Evolutionary conservation across 1,140 invertebrate genomes (phyloP), one percentile per base, ranked within the genome.

Genomic region (Saxidomus purpurata): DNA sequence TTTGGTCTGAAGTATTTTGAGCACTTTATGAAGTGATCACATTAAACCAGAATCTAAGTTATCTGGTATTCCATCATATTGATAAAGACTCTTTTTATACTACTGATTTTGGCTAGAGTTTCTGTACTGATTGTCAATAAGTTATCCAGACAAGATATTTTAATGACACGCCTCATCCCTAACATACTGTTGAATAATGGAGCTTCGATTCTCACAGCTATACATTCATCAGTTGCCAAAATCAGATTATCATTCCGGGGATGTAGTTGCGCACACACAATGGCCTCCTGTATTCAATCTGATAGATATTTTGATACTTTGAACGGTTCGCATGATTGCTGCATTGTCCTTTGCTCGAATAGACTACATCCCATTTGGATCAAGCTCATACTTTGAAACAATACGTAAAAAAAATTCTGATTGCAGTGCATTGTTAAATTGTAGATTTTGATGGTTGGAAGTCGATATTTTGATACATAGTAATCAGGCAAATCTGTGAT

Each of bases 231-330:
- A 71, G 67, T 47, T 85, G 83, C 83, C 83, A 85, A 85, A 85
- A 85, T 85, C 83, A 71, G 83, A 85, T 85, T 85, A 71, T 52
- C 40, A 31, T 28, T 71, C 74, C 47, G 13, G 17, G 76, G 76
- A 88, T 88, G 86, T 69, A 77, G 28, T 80, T 69, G 86, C 77
- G 61, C 40, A 38, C 63, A 71, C 34, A 88, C 43, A 88, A 88
- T 81, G 34, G 61, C 49, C n/a, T 34, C 25, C 40, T 40, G 63
- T 80, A 88, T 79, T 74, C 36, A 80, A 88, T 80, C 86, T 43
- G 86, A 88, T 88, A 88, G 61, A 76, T 77, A 61, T 69, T 85
- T 79, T 71, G 55, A 88, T 88, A 81, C 86, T 28, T 88, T 79
- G n/a, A 69, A 88, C 71, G 55, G 85, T 19, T 88, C 71, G 59